These are phyloP conservation scores for Scomber japonicus DNA, from an alignment of 2,113 vertebrate species.

Conservation along the genomic window DNA sequence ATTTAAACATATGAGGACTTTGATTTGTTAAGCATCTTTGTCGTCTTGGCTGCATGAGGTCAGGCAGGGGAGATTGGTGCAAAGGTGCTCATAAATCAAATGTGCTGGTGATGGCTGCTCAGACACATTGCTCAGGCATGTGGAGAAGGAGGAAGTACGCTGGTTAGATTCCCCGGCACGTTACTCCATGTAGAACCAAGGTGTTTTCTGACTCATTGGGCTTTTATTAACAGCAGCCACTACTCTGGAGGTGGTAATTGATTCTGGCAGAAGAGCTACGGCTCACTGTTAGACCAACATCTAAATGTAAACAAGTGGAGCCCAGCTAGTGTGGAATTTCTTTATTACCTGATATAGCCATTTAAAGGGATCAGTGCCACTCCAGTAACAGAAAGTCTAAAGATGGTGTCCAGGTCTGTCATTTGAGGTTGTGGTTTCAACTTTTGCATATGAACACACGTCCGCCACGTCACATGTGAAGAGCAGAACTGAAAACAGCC, in stretches of 20 bases:
- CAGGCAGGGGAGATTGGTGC: constrained; percentile 28
- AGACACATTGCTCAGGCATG: constrained; percentile 80
- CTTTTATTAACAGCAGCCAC: constrained; percentile 54
- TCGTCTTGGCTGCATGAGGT: constrained; percentile 36
- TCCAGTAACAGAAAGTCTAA: constrained; percentile 29
- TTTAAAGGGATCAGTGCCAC: constrained; percentile 41
- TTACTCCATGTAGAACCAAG: constrained; percentile 42
- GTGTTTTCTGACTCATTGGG: constrained; percentile 68
- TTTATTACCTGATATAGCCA: constrained; percentile 27
- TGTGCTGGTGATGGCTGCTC: constrained; percentile 48
- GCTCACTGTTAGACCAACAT: constrained; percentile 46
- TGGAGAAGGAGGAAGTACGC: constrained; percentile 75
- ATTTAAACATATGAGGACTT: constrained; percentile 16
- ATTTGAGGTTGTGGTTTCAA: neutral
- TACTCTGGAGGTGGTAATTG: constrained; percentile 54
- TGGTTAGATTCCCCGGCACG: constrained; percentile 62
- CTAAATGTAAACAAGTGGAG: constrained; percentile 52
- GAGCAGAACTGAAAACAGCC: constrained; percentile 37
- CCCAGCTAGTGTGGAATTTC: constrained; percentile 45
- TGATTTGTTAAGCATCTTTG: constrained; percentile 37
- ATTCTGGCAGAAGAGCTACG: constrained; percentile 56
- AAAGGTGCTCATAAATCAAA: constrained; percentile 69
- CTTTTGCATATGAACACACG: neutral
- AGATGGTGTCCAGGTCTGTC: constrained; percentile 20
- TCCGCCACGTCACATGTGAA: constrained; percentile 27